Conservation (phyloP, 2,113 vertebrate genomes). For the Anhinga rufa region DNA sequence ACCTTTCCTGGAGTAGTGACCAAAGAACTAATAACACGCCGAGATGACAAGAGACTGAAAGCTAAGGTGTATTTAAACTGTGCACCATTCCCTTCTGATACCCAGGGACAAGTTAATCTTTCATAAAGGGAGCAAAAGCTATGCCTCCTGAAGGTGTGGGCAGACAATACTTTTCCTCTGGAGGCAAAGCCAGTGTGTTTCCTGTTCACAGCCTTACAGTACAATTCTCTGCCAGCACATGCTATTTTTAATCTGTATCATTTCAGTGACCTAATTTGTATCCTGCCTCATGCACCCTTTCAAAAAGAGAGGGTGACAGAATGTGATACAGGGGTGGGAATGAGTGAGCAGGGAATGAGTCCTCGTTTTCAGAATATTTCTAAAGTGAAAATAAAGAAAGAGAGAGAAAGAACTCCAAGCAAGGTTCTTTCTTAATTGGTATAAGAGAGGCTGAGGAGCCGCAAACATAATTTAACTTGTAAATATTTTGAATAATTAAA, state of each 20-base stretch:
- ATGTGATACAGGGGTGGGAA: background rate
- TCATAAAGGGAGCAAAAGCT: background rate
- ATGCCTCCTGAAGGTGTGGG: background rate
- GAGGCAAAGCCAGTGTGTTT: background rate
- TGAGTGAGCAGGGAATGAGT: background rate
- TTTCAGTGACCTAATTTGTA: conserved; percentile 35
- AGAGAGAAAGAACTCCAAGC: background rate
- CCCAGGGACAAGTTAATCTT: background rate
- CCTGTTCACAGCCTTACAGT: background rate
- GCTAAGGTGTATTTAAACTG: background rate
- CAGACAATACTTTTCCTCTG: background rate
- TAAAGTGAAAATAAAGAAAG: background rate
- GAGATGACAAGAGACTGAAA: background rate
- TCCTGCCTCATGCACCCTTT: background rate
- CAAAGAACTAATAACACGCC: background rate
- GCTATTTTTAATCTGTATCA: conserved; percentile 1
- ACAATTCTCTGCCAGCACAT: background rate
- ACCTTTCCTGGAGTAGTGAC: background rate
- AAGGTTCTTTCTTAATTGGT: background rate
- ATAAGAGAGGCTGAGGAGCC: background rate
- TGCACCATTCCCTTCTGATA: background rate
- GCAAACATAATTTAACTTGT: background rate
- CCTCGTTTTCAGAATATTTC: background rate
- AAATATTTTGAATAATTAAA: background rate
- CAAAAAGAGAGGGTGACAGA: background rate